These are phyloP conservation scores for Drosophila nr. fundita DNA, from an alignment of 2,888 invertebrate species.

Conservation along the genomic window DNA sequence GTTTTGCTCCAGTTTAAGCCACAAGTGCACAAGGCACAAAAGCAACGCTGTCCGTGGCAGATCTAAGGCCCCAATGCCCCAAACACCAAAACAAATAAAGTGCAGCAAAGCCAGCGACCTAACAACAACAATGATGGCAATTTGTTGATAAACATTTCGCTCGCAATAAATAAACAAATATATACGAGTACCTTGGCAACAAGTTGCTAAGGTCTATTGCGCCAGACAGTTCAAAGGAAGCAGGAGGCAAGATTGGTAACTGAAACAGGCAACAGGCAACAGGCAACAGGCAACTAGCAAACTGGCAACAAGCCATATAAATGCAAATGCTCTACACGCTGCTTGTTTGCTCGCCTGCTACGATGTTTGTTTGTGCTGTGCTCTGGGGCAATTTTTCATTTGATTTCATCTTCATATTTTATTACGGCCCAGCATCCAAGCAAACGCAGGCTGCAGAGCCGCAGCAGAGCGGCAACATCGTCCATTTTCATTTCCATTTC, in stretches of 20 bases:
- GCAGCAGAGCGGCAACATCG: conserved; percentile 7
- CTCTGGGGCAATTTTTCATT: conserved; percentile 82
- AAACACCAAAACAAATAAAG: conserved; percentile 32
- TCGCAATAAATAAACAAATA: conserved; percentile 82
- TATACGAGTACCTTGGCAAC: conserved; percentile 58
- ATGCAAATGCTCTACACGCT: conserved; percentile 78
- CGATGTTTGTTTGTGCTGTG: conserved; percentile 48
- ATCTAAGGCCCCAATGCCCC: conserved; percentile 9
- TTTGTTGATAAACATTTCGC: conserved; percentile 84
- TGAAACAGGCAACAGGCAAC: conserved; percentile 19
- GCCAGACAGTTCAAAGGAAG: conserved; percentile 55
- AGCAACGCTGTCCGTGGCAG: conserved; percentile 8
- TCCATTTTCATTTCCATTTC: conserved; percentile 58
- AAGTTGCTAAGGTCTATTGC: conserved; percentile 62
- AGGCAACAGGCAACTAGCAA: conserved; percentile 10
- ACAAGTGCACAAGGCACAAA: conserved; percentile 45
- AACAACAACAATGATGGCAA: conserved; percentile 81
- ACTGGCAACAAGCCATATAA: conserved; percentile 68
- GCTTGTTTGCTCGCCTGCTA: conserved; percentile 63
- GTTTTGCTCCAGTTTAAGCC: conserved; percentile 65
- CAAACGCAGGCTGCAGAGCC: conserved; percentile 9
- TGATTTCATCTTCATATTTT: conserved; percentile 81
- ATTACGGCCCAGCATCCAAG: conserved; percentile 61
- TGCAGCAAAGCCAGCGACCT: conserved; percentile 50
- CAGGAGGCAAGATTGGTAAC: conserved; percentile 34